Conservation (phyloP, 2,797 vertebrate genomes). For the Eulemur mongoz region DNA sequence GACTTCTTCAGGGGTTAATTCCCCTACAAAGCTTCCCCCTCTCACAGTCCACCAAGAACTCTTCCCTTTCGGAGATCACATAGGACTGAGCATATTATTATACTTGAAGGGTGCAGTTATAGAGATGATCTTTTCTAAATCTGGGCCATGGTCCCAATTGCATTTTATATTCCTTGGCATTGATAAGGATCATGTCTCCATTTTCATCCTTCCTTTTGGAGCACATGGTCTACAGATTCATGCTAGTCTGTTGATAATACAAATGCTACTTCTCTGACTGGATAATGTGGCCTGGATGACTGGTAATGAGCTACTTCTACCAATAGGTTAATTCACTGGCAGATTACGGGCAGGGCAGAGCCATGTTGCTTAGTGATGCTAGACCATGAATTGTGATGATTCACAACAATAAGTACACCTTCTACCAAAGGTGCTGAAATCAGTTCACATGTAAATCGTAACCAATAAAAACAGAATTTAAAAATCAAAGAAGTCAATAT, state of each 20-base stretch:
- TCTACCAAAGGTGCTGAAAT: not conserved
- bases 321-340: not conserved
- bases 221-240: not conserved
- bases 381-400: not conserved
- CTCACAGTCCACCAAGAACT: not conserved
- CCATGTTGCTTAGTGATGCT: not conserved
- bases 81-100: not conserved
- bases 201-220: not conserved
- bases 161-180: not conserved
- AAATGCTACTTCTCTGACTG: not conserved
- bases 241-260: not conserved
- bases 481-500: slow-evolving; percentile 17
- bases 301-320: not conserved
- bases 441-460: not conserved
- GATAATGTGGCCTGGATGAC: not conserved
- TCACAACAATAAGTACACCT: not conserved
- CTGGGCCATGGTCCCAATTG: not conserved
- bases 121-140: not conserved
- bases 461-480: not conserved
- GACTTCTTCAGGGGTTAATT: not conserved
- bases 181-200: not conserved
- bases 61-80: not conserved
- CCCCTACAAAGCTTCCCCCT: not conserved
- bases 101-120: not conserved
- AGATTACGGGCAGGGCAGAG: not conserved